Conservation (phyloP, 2,888 invertebrate species). For the Trichopria drosophilae region DNA sequence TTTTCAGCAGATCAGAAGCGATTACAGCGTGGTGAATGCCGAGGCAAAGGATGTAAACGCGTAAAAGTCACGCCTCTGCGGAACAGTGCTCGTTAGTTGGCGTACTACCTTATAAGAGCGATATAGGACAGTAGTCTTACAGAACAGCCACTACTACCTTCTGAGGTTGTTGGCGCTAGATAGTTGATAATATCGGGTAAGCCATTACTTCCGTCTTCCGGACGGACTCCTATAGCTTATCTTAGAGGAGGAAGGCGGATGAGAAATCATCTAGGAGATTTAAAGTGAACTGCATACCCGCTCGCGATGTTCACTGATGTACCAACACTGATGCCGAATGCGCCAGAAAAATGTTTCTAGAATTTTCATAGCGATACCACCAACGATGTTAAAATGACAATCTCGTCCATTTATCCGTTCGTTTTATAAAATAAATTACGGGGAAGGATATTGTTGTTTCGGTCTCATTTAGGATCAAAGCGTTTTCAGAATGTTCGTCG, state of each 20-base stretch:
- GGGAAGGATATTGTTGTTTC: too few species aligned
- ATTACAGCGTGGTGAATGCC: neutral
- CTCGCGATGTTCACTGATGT: too few species aligned
- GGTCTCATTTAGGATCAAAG: too few species aligned
- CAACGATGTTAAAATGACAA: too few species aligned
- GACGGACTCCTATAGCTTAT: slow-evolving; percentile 48
- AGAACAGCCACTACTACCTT: slow-evolving; percentile 19
- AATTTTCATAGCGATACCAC: too few species aligned
- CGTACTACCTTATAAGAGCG: slow-evolving; percentile 40
- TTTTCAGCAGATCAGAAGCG: too few species aligned
- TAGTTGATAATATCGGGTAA: slow-evolving; percentile 55
- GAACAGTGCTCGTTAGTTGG: slow-evolving; percentile 17
- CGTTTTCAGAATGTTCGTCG: too few species aligned
- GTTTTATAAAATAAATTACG: too few species aligned
- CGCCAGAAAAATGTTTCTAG: too few species aligned
- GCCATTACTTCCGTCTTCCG: slow-evolving; percentile 54
- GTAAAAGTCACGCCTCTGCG: slow-evolving; percentile 12
- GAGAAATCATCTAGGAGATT: slow-evolving; percentile 47
- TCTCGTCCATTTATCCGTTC: too few species aligned
- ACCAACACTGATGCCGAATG: too few species aligned
- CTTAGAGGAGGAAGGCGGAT: slow-evolving; percentile 44
- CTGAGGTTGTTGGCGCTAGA: slow-evolving; percentile 1
- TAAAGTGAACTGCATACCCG: slow-evolving; percentile 45
- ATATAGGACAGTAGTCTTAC: slow-evolving; percentile 39
- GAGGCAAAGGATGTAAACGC: slow-evolving; percentile 14